Conservation (phyloP, 2,888 invertebrate genomes). For the Drosophila hamatofila region DNA sequence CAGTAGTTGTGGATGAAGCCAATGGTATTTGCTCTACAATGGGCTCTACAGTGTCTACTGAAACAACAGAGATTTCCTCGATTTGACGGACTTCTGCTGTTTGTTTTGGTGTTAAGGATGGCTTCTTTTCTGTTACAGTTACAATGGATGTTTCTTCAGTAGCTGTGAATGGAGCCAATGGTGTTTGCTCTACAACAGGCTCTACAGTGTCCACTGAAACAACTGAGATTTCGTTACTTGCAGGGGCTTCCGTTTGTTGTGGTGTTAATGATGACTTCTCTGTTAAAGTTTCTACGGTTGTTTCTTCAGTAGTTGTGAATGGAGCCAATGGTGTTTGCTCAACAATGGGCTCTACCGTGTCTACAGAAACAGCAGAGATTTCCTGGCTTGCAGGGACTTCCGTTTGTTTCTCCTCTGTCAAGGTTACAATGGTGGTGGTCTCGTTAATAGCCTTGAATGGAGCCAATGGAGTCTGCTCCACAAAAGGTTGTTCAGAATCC, state of each 20-base stretch:
- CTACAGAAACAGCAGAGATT: not conserved
- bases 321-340: slow-evolving; percentile 25
- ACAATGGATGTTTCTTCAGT: not conserved
- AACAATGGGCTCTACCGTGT: not conserved
- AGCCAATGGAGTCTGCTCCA: slow-evolving; percentile 18
- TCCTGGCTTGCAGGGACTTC: not conserved
- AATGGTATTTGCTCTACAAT: slow-evolving; percentile 17
- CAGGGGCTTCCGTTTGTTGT: not conserved
- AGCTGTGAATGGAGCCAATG: slow-evolving; percentile 28
- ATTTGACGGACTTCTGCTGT: not conserved
- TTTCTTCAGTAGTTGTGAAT: slow-evolving; percentile 14
- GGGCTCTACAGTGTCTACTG: not conserved
- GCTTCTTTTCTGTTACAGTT: not conserved
- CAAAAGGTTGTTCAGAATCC: not conserved
- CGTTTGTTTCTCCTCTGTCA: not conserved
- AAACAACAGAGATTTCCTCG: not conserved
- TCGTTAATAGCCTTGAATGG: slow-evolving; percentile 18
- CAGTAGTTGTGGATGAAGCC: slow-evolving; percentile 27
- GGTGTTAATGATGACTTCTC: not conserved
- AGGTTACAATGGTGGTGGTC: not conserved
- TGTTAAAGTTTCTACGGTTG: not conserved
- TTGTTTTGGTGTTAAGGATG: not conserved
- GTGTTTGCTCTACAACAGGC: not conserved
- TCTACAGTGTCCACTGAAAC: not conserved
- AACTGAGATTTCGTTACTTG: not conserved